Base-by-base conservation (phyloP, 2,888 invertebrate genomes). In the Teleogryllus oceanicus region DNA sequence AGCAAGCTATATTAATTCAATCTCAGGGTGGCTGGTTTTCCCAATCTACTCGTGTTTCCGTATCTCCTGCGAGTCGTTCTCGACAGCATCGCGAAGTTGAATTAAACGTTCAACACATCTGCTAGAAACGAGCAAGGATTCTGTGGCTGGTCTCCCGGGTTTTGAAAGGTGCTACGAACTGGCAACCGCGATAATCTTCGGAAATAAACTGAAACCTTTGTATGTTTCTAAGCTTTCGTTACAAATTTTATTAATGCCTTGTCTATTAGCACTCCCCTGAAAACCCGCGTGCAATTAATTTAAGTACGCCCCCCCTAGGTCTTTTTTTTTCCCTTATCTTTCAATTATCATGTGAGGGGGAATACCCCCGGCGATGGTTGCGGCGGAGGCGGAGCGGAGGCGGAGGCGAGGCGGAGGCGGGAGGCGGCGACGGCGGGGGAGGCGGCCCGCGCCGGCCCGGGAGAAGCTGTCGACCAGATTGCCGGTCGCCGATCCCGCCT, bases 261-360 rank as follows among this genome's bases (percentile, higher is more conserved):
- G 62, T 62, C 62, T 62, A 62, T 62, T 62, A 62, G 62, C n/a
- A 62, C 62, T 62, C 62, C 62, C 4, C n/a, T 5, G 62, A 16
- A 62, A 62, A 62, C n/a, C n/a, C 62, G n/a, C 62, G 16, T 18
- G n/a, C 13, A 62, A 62, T n/a, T 13, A 62, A 62, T 62, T 37
- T 62, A 62, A 62, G 62, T 62, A 13, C 62, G n/a, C 62, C 16
- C n/a, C 16, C 62, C 16, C 62, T 13, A 62, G 62, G 62, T 62
- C 62, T 62, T 62, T 62, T 16, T 62, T 62, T 37, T 62, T 62
- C 62, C 62, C 62, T 62, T 62, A 62, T 62, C 62, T 62, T 62
- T 62, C 62, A 62, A 62, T 62, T 62, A 62, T 62, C 62, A 62
- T 62, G 62, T 62, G 62, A 62, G 62, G 62, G 16, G n/a, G 62